phyloP scores from a whole-genome alignment of 2,888 invertebrate species.

The Aelia acuminata region DNA sequence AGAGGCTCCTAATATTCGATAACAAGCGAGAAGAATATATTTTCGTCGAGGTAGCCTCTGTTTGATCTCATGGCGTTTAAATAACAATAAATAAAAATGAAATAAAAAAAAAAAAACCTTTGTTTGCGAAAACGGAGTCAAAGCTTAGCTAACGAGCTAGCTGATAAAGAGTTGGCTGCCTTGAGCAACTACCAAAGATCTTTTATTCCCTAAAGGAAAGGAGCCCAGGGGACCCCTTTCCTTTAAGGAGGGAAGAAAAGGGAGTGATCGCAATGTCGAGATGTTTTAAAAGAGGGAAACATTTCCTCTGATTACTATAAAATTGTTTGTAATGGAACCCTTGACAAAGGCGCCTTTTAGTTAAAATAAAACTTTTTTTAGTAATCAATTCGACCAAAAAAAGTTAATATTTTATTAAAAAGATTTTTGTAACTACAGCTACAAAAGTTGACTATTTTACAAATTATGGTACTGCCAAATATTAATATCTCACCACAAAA shows the following conservation, averaged over 20 bases:
- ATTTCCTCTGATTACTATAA: not conserved
- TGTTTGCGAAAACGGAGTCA: constrained; percentile 40
- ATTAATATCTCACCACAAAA: too few species aligned
- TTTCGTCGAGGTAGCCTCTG: not conserved
- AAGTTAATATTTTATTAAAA: too few species aligned
- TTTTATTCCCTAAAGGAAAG: constrained; percentile 1
- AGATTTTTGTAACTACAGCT: too few species aligned
- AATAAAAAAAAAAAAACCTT: not conserved
- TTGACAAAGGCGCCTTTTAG: not conserved
- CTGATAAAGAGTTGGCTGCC: constrained; percentile 46
- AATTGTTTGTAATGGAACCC: not conserved
- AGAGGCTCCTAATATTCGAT: too few species aligned
- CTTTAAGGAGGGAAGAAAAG: not conserved
- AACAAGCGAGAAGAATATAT: not conserved
- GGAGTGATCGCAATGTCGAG: not conserved
- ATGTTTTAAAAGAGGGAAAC: not conserved
- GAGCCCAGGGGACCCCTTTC: not conserved
- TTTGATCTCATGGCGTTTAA: constrained; percentile 37
- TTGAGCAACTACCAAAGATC: constrained; percentile 15
- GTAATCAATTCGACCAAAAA: too few species aligned
- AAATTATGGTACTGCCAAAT: too few species aligned
- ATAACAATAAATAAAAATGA: not conserved
- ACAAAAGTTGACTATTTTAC: too few species aligned
- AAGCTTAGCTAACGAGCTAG: constrained; percentile 45
- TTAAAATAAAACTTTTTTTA: not conserved